Conservation (phyloP, 2,113 vertebrate genomes). For the Pedetes capensis region DNA sequence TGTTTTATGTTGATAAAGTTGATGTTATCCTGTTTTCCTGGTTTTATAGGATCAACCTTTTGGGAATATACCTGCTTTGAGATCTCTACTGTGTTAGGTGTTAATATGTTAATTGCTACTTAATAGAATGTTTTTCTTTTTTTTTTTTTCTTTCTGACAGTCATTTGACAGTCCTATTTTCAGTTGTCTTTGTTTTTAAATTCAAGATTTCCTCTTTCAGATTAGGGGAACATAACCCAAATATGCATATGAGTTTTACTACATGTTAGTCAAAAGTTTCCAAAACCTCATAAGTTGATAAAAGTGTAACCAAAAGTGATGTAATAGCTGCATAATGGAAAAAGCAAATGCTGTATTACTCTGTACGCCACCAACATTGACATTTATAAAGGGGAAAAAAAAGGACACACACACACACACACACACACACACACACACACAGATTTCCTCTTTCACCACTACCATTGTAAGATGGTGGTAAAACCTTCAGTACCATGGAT, state of each 20-base stretch:
- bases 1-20: neutral
- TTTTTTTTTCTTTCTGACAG: neutral
- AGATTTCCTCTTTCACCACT: neutral
- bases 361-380: too few species aligned
- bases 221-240: too few species aligned
- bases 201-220: neutral
- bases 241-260: too few species aligned
- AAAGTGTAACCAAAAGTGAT: too few species aligned
- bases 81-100: neutral
- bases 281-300: too few species aligned
- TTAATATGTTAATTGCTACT: neutral
- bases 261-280: too few species aligned
- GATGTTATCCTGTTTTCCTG: neutral
- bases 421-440: too few species aligned
- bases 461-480: neutral
- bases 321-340: too few species aligned
- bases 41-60: neutral
- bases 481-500: neutral
- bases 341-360: too few species aligned
- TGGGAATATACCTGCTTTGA: neutral
- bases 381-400: too few species aligned
- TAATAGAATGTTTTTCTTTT: neutral
- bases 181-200: neutral
- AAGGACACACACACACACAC: too few species aligned
- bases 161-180: neutral